Evolutionary conservation across 2,113 vertebrate species (phyloP), one percentile per base, ranked within the genome.

Genomic region (Puntigrus tetrazona): DNA sequence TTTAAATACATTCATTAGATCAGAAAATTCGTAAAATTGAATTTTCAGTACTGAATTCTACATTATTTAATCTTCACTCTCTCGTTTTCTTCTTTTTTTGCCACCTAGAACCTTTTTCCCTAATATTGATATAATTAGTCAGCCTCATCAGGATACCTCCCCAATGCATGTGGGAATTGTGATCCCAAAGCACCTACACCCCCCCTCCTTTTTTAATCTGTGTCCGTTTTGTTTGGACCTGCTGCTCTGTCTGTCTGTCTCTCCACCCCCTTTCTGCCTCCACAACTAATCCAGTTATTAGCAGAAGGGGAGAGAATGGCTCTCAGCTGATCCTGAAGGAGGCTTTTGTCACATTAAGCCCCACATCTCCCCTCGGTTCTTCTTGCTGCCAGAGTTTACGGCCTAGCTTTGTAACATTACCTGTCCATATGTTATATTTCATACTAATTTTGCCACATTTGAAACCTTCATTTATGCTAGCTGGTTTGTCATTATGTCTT

Each of bases 101-200:
- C 81, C 31, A 55, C 80, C 20, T 57, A 82, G 79, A 85, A 83
- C 83, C 85, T 89, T 90, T 91, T 90, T 84, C 89, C 91, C 91
- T 94, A 92, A 94, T 95, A 92, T 94, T 92, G 91, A 92, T 92
- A 94, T 95, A 95, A 95, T 95, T 95, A 95, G 94, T 90, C 86
- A 22, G 92, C 93, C 91, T 94, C 94, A 94, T 94, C 93, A 93
- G 91, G 91, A 92, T 92, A 91, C 91, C 94, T 94, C 92, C 91
- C 90, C 92, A 91, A 93, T 72, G 90, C 93, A 92, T 91, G 89
- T 84, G 91, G 93, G 93, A 94, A 88, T 93, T 91, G 87, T 89
- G 93, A 93, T 94, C 94, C 94, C 93, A 93, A 88, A 92, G 92
- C 91, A 91, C 92, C 89, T 92, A 88, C 89, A 88, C 92, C 92